Base-by-base conservation (phyloP, 2,797 vertebrate genomes). In the Anguilla obscura region DNA sequence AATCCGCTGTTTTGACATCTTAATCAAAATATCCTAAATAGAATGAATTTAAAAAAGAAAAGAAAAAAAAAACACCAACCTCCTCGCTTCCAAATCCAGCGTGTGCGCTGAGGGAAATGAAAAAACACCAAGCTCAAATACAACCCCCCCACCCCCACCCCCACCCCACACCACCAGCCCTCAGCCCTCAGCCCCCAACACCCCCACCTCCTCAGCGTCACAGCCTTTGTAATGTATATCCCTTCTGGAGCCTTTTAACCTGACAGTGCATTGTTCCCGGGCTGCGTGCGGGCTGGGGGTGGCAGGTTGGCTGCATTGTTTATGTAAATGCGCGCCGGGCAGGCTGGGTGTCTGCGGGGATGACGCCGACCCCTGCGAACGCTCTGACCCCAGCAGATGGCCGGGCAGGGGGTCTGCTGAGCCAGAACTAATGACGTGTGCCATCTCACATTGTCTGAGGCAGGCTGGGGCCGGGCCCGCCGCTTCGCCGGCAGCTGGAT, bases 401-500 rank as follows among this genome's bases (percentile, higher is more conserved):
- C 96, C 94, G 94, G 95, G 96, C 96, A 97, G 96, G 95, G 94
- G 94, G 94, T 96, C 96, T 95, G 94, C 94, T 96, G 96, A 97
- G 96, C 96, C 96, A 96, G 96, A 97, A 97, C 96, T 97, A 97
- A 97, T 96, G 96, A 94, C 96, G 96, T 97, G 96, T 97, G 96
- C 96, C 96, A 95, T 95, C 96, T 97, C 96, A 96, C 96, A 97
- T 97, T 97, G 96, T 97, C 96, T 95, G 94, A 94, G 93, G 94
- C 90, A 90, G 94, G 93, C 93, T 1, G 60, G 94, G 95, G 92
- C 93, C 88, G 92, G 94, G 52, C 12, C 27, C 91, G 89, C 91
- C 91, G 88, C 92, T 90, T 92, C 89, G 0, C 54, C 92, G 95
- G 94, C 93, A 94, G 93, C 94, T 95, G 90, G 92, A 93, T 92